Evolutionary conservation across 1,140 invertebrate species (phyloP).

Genomic region (Linepithema humile): DNA sequence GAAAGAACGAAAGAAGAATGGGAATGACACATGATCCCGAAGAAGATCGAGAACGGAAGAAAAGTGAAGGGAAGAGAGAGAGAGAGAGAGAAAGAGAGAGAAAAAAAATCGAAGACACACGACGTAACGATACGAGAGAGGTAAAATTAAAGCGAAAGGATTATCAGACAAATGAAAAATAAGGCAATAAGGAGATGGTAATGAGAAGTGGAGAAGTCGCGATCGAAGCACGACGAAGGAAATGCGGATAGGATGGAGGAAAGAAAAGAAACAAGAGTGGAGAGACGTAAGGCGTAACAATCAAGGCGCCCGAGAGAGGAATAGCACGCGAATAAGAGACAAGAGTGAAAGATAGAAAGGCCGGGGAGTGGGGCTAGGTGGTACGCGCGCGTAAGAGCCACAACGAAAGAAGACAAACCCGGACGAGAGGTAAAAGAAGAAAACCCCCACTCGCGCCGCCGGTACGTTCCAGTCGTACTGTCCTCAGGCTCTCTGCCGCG

Average conservation of each 20-base stretch:
- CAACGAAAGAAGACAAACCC: slow-evolving; percentile 52
- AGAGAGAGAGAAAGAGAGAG: neutral
- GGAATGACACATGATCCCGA: neutral
- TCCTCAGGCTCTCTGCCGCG: slow-evolving; percentile 73
- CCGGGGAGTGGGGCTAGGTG: slow-evolving; percentile 40
- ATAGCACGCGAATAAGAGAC: slow-evolving; percentile 50
- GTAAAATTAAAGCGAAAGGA: neutral
- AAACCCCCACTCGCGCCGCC: slow-evolving; percentile 76
- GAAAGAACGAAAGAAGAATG: slow-evolving; percentile 13
- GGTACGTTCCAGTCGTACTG: slow-evolving; percentile 80
- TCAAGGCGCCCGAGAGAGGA: slow-evolving; percentile 51
- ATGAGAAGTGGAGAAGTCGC: slow-evolving; percentile 6
- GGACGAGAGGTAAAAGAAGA: slow-evolving; percentile 81
- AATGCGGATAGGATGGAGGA: slow-evolving; percentile 43
- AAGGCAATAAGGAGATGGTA: neutral
- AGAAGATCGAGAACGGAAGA: slow-evolving; percentile 15
- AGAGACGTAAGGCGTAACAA: slow-evolving; percentile 44
- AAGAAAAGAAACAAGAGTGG: slow-evolving; percentile 30
- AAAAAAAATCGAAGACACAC: too few relatives aligned
- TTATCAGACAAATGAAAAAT: neutral
- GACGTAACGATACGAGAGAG: slow-evolving; percentile 13
- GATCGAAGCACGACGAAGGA: slow-evolving; percentile 48
- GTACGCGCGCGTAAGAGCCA: slow-evolving; percentile 59
- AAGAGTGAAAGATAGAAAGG: slow-evolving; percentile 43
- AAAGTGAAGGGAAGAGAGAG: neutral